These are phyloP conservation scores for Aphidius ervi DNA, from an alignment of 1,140 invertebrate genomes.

Conservation along the genomic window DNA sequence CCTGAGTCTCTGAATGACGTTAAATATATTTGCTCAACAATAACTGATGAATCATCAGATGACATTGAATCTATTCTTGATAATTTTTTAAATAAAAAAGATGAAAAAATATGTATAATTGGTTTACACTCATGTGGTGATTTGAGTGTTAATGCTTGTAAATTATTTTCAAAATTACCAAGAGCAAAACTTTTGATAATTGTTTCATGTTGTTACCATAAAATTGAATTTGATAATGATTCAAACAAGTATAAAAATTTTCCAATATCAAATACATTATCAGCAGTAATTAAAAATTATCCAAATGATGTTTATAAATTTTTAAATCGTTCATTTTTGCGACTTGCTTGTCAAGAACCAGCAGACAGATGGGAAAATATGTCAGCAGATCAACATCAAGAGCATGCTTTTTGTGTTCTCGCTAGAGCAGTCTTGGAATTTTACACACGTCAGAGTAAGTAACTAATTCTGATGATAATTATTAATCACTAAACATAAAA, in stretches of 20 bases:
- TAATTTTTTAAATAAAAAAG: conserved; percentile 35
- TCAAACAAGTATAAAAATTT: conserved; percentile 59
- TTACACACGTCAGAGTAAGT: conserved; percentile 56
- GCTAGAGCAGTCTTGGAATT: conserved; percentile 59
- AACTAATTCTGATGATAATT: conserved; percentile 1
- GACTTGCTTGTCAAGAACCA: conserved; percentile 62
- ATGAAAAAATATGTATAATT: conserved; percentile 54
- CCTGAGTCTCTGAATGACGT: conserved; percentile 52
- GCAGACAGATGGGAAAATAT: conserved; percentile 47
- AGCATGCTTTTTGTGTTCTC: conserved; percentile 57
- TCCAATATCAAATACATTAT: conserved; percentile 57
- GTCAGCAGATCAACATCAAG: conserved; percentile 44
- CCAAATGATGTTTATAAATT: conserved; percentile 38
- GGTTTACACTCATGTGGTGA: conserved; percentile 83
- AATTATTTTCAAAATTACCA: conserved; percentile 64
- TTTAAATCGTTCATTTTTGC: conserved; percentile 60
- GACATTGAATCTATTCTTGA: conserved; percentile 51
- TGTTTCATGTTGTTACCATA: conserved; percentile 86
- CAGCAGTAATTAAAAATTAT: conserved; percentile 33
- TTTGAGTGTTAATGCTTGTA: conserved; percentile 68
- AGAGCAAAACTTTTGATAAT: conserved; percentile 61
- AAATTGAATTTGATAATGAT: conserved; percentile 48
- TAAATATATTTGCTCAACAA: conserved; percentile 57
- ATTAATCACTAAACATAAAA: too few relatives aligned
- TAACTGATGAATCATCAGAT: conserved; percentile 52